Conservation (phyloP, 2,113 vertebrate species). For the Lipotes vexillifer region DNA sequence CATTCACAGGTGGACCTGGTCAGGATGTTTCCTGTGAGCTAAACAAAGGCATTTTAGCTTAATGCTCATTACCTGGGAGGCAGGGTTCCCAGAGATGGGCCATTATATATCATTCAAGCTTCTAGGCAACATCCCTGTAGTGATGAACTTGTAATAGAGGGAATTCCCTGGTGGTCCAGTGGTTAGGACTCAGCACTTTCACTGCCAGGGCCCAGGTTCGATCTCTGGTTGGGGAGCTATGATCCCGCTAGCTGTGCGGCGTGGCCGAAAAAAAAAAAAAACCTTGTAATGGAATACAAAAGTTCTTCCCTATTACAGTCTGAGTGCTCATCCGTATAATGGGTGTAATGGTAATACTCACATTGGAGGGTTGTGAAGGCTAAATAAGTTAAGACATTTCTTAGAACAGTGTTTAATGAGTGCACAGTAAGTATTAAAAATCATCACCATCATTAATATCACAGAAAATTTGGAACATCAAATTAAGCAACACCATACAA, state of each 20-base stretch:
- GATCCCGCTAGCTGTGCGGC: not conserved
- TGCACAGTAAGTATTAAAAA: not conserved
- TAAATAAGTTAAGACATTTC: rapidly evolving
- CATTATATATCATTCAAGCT: not conserved
- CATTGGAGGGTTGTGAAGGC: not conserved
- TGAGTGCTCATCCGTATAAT: not conserved
- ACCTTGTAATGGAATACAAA: not conserved
- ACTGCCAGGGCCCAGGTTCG: not conserved
- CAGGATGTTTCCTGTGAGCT: not conserved
- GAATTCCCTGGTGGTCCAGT: not conserved
- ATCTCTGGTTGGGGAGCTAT: not conserved
- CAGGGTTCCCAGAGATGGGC: not conserved
- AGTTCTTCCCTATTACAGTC: not conserved
- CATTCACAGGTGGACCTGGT: not conserved
- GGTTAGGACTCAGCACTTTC: not conserved
- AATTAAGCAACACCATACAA: rapidly evolving
- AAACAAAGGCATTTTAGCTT: not conserved
- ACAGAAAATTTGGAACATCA: not conserved
- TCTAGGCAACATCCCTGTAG: not conserved
- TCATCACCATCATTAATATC: rapidly evolving
- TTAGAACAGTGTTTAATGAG: rapidly evolving
- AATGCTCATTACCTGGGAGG: not conserved
- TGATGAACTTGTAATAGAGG: not conserved
- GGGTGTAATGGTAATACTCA: rapidly evolving
- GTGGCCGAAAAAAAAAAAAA: not conserved